Evolutionary conservation across 2,797 vertebrate species (phyloP).

Genomic region (Lepilemur septentrionalis): DNA sequence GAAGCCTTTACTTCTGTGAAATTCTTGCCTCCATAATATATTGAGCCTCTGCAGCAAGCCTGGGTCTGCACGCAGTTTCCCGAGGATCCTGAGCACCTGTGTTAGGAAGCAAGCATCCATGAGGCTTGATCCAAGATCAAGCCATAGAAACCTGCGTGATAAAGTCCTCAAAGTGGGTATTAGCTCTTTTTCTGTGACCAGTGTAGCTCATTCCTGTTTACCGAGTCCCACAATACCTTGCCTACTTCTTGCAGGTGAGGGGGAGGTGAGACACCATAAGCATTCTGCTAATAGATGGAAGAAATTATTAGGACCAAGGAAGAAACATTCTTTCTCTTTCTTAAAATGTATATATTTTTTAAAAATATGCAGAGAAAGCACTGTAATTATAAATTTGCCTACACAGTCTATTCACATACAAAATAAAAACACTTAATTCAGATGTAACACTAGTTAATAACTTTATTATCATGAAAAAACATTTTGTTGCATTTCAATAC

Average conservation of each 20-base stretch:
- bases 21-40: not conserved
- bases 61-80: not conserved
- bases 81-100: not conserved
- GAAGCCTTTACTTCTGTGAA: not conserved
- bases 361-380: not conserved
- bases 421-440: not conserved
- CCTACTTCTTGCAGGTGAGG: not conserved
- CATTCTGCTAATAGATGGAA: not conserved
- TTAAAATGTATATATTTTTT: not conserved
- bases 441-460: slow-evolving; percentile 16
- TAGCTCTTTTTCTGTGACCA: not conserved
- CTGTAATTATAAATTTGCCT: not conserved
- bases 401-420: not conserved
- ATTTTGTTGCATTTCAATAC: not conserved
- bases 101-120: not conserved
- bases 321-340: not conserved
- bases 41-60: not conserved
- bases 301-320: not conserved
- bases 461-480: not conserved
- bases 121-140: not conserved
- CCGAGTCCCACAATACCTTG: not conserved
- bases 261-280: not conserved
- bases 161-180: not conserved
- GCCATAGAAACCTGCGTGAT: not conserved
- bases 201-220: not conserved